phyloP scores from a whole-genome alignment of 2,797 vertebrate species.

The Leptodactylus fallax region DNA sequence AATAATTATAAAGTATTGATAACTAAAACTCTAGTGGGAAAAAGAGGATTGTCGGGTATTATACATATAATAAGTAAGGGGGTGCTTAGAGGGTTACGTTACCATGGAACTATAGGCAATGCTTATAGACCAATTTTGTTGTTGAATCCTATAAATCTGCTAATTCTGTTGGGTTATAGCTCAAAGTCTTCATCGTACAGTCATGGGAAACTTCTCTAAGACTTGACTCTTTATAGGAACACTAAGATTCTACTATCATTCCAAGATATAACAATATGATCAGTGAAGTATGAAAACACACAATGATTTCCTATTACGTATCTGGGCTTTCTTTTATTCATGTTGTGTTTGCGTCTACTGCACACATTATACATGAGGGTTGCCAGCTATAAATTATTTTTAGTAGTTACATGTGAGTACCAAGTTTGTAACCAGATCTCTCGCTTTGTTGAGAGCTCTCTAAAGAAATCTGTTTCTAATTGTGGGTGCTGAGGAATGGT shows the following conservation, averaged over 20 bases:
- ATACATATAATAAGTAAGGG: too few species aligned
- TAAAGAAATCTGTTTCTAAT: conserved; percentile 46
- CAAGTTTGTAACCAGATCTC: conserved; percentile 52
- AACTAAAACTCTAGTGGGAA: too few species aligned
- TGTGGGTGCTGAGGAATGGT: conserved; percentile 47
- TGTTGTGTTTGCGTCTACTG: not conserved
- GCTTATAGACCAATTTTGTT: not conserved
- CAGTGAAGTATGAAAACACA: not conserved
- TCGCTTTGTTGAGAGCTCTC: conserved; percentile 27
- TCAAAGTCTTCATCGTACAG: not conserved
- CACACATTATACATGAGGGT: not conserved
- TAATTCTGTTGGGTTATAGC: not conserved
- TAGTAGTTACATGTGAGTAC: conserved; percentile 40
- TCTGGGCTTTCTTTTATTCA: not conserved
- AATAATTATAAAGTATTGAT: too few species aligned
- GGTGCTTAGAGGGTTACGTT: too few species aligned
- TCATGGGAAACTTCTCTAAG: not conserved
- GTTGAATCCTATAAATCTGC: too few species aligned
- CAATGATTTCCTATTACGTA: not conserved
- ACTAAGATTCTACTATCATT: not conserved
- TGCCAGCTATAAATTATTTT: conserved; percentile 44
- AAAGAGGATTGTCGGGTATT: too few species aligned
- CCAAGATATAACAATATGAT: not conserved
- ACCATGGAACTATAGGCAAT: too few species aligned
- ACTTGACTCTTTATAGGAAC: not conserved